Base-by-base conservation (phyloP, 2,888 invertebrate species). In the Xanthorhoe spadicearia region DNA sequence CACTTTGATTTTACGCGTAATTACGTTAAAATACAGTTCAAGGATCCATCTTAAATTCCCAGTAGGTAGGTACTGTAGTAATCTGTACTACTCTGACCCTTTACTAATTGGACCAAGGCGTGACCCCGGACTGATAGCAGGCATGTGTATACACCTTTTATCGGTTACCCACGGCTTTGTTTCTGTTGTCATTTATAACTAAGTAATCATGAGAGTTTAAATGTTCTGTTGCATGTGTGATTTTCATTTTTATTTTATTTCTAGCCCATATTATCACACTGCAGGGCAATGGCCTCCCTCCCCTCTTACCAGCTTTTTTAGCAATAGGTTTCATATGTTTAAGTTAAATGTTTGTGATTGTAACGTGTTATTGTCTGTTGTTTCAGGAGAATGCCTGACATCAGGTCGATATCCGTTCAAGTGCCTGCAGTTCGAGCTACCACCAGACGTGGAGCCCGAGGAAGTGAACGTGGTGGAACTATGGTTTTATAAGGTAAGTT, bases 381-480 rank as follows among this genome's bases (percentile, higher is more conserved):
- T 87, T 86, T 0, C 83, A 93, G 93, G 92, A 13, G 91, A 90
- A 79, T 94, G 86, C 77, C 87, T 87, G 83, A 92, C 91, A 0
- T 89, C 92, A 0, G 92, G 92, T 0, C 75, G 92, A 48, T 93
- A 95, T 75, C 95, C 96, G 0, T 95, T 96, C 60, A 95, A 95
- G 58, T 97, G 97, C 74, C 94, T 97, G 66, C 95, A 96, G 70
- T 97, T 97, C 78, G 95, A 96, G 88, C 92, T 97, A 75, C 96
- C 97, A 0, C 95, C 95, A 9, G 96, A 97, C 74, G 94, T 97
- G 58, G 95, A 96, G 72, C 95, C 95, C 0, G 95, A 95, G 53
- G 96, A 96, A 79, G 96, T 97, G 8, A 96, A 95, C 49, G 95
- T 95, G 0, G 97, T 97, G 0, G 96, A 97, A 74, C 90, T 97